These are phyloP conservation scores for Parascotia fuliginaria DNA, from an alignment of 2,888 invertebrate genomes.

Conservation along the genomic window DNA sequence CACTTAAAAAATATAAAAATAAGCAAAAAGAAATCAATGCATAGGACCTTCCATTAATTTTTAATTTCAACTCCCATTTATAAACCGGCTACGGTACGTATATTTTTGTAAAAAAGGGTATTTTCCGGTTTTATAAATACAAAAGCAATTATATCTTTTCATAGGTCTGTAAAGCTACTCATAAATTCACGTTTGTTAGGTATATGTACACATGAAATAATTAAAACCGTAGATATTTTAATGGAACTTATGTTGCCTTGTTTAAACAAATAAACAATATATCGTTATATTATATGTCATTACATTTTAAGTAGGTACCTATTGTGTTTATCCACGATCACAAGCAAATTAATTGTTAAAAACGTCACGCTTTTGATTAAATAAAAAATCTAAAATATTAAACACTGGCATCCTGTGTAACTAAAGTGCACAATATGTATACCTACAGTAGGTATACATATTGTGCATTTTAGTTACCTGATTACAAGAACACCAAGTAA, in stretches of 20 bases:
- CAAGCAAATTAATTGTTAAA: constrained; percentile 56
- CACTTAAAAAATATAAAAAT: too few species aligned
- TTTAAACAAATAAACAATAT: too few species aligned
- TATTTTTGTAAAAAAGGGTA: constrained; percentile 19
- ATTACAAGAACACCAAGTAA: background rate
- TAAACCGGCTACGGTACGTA: background rate
- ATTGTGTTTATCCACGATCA: too few species aligned
- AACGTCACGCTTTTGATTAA: constrained; percentile 53
- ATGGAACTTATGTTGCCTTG: constrained; percentile 48
- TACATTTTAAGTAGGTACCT: too few species aligned
- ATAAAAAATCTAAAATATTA: too few species aligned
- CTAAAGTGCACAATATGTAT: too few species aligned
- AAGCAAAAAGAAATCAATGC: too few species aligned
- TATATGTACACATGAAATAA: too few species aligned
- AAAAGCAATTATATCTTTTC: constrained; percentile 19
- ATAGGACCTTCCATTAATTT: constrained; percentile 21
- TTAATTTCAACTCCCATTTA: constrained; percentile 20
- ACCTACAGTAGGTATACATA: constrained; percentile 38
- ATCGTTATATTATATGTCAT: too few species aligned
- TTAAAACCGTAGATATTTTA: constrained; percentile 52
- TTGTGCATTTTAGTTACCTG: constrained; percentile 8
- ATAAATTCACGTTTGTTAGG: background rate
- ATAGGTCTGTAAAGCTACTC: constrained; percentile 6
- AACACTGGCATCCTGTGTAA: constrained; percentile 51
- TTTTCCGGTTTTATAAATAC: constrained; percentile 23